Percentiles rank a stretch among this genome's conserved stretches.
Evolutionary conservation across 2,797 vertebrate species (phyloP).

Genomic region (Eulemur mongoz): DNA sequence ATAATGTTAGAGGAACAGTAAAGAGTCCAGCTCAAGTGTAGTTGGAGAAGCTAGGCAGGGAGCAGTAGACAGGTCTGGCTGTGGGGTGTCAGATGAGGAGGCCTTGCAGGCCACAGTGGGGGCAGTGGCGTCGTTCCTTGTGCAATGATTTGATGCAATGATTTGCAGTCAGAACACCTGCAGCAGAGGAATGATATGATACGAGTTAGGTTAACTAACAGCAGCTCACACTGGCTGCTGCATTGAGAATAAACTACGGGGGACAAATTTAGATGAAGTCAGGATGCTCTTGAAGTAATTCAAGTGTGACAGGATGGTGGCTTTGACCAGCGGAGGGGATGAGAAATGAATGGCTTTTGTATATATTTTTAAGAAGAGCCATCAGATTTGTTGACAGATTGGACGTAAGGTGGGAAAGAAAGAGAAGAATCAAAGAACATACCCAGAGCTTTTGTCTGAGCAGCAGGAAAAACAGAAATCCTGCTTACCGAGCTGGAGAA

Average conservation of each 20-base stretch:
- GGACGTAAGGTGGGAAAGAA: background rate
- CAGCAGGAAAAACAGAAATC: background rate
- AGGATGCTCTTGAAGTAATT: background rate
- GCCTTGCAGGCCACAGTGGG: background rate
- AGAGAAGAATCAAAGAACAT: background rate
- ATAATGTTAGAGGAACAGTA: background rate
- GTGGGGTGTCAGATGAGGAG: background rate
- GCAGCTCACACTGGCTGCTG: background rate
- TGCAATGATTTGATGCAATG: background rate
- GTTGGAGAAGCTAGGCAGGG: background rate
- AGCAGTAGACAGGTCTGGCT: background rate
- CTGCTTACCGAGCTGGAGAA: background rate
- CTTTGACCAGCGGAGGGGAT: background rate
- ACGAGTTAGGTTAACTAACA: background rate
- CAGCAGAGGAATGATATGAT: background rate
- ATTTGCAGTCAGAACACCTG: background rate
- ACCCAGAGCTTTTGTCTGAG: background rate
- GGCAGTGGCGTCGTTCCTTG: background rate
- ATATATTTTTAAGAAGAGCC: background rate
- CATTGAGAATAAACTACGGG: background rate
- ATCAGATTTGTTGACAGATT: background rate
- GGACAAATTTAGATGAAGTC: background rate
- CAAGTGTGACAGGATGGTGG: background rate
- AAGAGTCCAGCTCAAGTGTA: background rate
- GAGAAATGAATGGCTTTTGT: background rate